These are phyloP conservation scores for Philaethria dido DNA, from an alignment of 2,888 invertebrate species.

Conservation along the genomic window DNA sequence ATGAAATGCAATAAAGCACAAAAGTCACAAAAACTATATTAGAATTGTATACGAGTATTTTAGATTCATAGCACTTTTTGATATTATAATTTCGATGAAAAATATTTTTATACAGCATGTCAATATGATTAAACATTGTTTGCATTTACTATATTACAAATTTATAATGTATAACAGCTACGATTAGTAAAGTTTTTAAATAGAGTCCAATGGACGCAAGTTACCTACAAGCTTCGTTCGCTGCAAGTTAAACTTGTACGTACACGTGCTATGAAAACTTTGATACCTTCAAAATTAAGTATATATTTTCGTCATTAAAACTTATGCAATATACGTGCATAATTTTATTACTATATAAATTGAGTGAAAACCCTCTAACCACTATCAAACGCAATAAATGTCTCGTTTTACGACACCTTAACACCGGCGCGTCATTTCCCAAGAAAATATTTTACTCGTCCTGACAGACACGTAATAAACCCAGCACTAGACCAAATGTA, in stretches of 20 bases:
- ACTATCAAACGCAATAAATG: constrained; percentile 69
- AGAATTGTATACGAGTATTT: no score
- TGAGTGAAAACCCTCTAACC: constrained; percentile 43
- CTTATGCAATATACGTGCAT: neutral
- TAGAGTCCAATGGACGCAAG: neutral
- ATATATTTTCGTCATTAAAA: constrained; percentile 4
- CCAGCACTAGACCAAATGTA: constrained; percentile 41
- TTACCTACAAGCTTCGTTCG: neutral
- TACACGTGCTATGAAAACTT: neutral
- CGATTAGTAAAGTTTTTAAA: neutral
- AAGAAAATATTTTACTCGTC: constrained; percentile 60
- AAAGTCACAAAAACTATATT: no score
- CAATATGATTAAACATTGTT: no score
- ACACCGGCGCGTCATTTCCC: constrained; percentile 57
- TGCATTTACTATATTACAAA: no score
- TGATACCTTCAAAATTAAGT: neutral
- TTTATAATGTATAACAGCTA: no score
- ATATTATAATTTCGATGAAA: no score
- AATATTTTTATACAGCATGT: no score
- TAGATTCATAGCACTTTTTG: no score
- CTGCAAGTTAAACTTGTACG: neutral
- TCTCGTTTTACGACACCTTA: constrained; percentile 63
- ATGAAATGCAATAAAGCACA: no score
- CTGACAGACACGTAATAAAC: constrained; percentile 62
- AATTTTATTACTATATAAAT: constrained; percentile 19